Evolutionary conservation across 2,113 vertebrate species (phyloP).

Genomic region (Pteronura brasiliensis): DNA sequence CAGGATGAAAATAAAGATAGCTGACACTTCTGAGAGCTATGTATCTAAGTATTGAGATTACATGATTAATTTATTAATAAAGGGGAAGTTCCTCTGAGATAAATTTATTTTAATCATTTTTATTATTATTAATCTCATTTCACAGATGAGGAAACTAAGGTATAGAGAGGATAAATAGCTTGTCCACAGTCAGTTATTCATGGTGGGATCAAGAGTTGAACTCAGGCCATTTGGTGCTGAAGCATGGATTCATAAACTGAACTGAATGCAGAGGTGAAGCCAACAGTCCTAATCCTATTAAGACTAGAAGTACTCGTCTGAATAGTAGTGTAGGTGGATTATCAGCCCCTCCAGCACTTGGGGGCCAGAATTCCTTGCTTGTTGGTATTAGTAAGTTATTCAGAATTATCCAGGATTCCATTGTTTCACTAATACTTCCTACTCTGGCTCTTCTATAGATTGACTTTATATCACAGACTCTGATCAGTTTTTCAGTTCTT

Average conservation of each 20-base stretch:
- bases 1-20: not conserved
- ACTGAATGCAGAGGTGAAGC: not conserved
- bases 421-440: not conserved
- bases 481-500: not conserved
- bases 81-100: not conserved
- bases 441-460: not conserved
- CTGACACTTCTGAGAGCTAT: not conserved
- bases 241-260: not conserved
- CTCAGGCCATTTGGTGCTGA: not conserved
- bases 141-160: not conserved
- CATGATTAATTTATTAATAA: not conserved
- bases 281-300: not conserved
- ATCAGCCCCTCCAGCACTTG: not conserved
- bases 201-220: not conserved
- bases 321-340: not conserved
- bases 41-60: not conserved
- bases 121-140: not conserved
- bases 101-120: not conserved
- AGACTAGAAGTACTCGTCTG: not conserved
- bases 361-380: not conserved
- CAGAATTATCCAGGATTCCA: not conserved
- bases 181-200: not conserved
- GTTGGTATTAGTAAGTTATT: not conserved
- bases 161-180: too few species aligned
- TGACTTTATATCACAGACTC: not conserved